A percentile compares a stretch with the other conserved stretches of the same genome.
Conservation (phyloP, 2,797 vertebrate genomes). For the Coracias cyanogaster region DNA sequence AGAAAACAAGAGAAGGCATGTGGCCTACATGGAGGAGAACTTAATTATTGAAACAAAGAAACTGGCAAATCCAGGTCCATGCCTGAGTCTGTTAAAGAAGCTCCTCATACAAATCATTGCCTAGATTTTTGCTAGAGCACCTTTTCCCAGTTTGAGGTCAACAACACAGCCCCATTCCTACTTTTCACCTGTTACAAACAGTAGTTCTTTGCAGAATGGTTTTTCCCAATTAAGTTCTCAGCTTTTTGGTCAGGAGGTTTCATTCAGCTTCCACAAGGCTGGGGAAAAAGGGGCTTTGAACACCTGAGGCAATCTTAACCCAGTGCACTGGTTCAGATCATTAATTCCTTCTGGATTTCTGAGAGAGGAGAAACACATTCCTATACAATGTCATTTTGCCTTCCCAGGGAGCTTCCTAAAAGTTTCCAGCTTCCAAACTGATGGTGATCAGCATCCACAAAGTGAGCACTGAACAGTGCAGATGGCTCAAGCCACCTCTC, state of each 20-base stretch:
- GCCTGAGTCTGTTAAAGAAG: not conserved
- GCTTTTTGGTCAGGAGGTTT: not conserved
- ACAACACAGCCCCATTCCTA: not conserved
- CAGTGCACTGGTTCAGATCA: slow-evolving; percentile 28
- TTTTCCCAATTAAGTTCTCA: not conserved
- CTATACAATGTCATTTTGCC: not conserved
- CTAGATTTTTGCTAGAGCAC: not conserved
- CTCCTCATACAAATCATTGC: not conserved
- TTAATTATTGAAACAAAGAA: slow-evolving; percentile 55
- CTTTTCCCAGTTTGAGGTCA: not conserved
- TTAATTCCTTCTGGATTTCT: slow-evolving; percentile 53
- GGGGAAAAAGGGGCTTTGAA: not conserved
- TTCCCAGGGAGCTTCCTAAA: too few relatives aligned
- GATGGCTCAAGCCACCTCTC: not conserved
- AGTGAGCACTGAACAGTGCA: not conserved
- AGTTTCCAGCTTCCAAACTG: not conserved
- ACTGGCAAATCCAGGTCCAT: not conserved
- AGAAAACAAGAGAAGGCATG: slow-evolving; percentile 48
- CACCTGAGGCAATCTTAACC: not conserved
- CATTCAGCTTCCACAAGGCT: not conserved
- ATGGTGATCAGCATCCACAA: not conserved
- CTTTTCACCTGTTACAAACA: not conserved
- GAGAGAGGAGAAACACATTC: slow-evolving; percentile 22
- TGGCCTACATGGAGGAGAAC: not conserved
- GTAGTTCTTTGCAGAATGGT: not conserved